These are phyloP conservation scores for Mormyrus lacerda DNA, from an alignment of 2,113 vertebrate genomes.

Conservation along the genomic window DNA sequence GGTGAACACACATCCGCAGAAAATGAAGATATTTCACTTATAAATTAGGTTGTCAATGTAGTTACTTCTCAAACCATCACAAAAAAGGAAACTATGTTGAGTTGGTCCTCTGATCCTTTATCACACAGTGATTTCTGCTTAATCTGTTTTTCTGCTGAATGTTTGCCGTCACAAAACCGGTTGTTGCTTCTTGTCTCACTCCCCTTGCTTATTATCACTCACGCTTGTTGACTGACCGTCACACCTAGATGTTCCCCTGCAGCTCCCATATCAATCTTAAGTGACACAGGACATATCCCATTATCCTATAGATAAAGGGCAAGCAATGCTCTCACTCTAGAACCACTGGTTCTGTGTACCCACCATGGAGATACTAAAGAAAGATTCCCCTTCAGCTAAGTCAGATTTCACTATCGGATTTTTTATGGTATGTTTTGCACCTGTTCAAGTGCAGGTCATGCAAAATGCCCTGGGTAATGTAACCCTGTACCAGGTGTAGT, in stretches of 20 bases:
- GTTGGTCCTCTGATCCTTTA: background rate
- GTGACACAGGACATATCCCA: background rate
- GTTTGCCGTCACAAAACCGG: background rate
- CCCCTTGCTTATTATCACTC: background rate
- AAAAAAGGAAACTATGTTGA: background rate
- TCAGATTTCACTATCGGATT: background rate
- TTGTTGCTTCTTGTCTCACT: background rate
- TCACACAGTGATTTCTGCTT: background rate
- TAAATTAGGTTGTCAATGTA: background rate
- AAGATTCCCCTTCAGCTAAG: background rate
- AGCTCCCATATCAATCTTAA: background rate
- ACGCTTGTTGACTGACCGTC: background rate
- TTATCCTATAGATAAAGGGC: background rate
- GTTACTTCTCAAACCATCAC: background rate
- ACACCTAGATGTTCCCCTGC: background rate
- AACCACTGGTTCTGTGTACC: background rate
- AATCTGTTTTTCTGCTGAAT: background rate
- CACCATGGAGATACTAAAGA: background rate
- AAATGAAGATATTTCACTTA: background rate
- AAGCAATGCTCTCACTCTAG: background rate
- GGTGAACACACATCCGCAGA: background rate
- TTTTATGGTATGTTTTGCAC: background rate
- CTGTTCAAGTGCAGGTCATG: background rate
- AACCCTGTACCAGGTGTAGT: background rate
- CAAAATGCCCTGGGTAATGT: background rate